A percentile compares a stretch with the other conserved stretches of the same genome.
phyloP scores from a whole-genome alignment of 2,888 invertebrate species.

The Caenorhabditis sp. region DNA sequence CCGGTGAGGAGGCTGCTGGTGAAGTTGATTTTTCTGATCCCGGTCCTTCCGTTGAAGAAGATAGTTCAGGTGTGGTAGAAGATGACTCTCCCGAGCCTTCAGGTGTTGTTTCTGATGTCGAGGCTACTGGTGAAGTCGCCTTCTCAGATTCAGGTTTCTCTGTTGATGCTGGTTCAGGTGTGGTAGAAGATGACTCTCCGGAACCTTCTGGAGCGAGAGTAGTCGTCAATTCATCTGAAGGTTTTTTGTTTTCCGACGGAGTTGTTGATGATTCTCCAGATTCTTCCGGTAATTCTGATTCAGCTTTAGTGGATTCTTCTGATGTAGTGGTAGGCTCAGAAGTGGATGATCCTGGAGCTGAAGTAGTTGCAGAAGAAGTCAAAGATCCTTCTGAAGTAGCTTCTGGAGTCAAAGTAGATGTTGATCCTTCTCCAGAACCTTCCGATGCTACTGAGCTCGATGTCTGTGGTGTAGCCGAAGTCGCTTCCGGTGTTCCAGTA shows the following conservation, averaged over 20 bases:
- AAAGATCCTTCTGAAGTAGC: slow-evolving; percentile 8
- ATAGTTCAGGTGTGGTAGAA: too few relatives aligned
- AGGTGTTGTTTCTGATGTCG: background rate
- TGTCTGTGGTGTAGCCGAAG: background rate
- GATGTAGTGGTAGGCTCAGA: slow-evolving; percentile 8
- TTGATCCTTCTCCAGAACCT: slow-evolving; percentile 19
- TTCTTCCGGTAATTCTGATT: too few relatives aligned
- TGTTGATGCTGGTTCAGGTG: background rate
- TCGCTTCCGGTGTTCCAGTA: slow-evolving; percentile 5
- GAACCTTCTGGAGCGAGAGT: background rate
- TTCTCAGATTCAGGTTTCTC: background rate
- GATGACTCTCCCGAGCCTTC: slow-evolving; percentile 1
- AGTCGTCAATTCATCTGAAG: background rate
- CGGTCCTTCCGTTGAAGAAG: too few relatives aligned
- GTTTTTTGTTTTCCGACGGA: background rate
- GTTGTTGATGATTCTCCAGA: slow-evolving; percentile 3
- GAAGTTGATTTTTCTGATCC: background rate
- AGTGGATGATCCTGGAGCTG: slow-evolving; percentile 1
- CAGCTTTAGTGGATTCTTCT: too few relatives aligned
- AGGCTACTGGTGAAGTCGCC: background rate
- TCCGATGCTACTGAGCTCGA: slow-evolving; percentile 3
- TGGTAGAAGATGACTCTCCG: background rate
- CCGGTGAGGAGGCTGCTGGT: background rate
- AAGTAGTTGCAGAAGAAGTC: background rate
- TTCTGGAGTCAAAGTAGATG: background rate